A percentile compares a stretch with the other conserved stretches of the same genome.
These are phyloP conservation scores for Lucilia cuprina DNA, from an alignment of 1,140 invertebrate genomes.

Conservation along the genomic window DNA sequence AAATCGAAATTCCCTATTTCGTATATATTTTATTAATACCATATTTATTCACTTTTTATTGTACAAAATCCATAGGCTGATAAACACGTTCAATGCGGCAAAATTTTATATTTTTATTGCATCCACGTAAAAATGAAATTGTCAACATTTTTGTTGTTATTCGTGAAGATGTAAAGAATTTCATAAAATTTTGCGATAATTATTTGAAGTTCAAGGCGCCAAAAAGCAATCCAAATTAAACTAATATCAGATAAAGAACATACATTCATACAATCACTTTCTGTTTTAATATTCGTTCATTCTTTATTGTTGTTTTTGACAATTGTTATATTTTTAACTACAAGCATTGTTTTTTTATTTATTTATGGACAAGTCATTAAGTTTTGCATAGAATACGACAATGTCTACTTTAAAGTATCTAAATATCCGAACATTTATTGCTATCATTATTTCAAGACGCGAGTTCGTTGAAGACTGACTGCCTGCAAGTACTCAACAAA, in stretches of 20 bases:
- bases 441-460: slow-evolving; percentile 18
- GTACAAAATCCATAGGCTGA: too few relatives aligned
- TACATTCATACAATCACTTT: background rate
- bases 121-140: background rate
- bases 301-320: background rate
- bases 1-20: too few relatives aligned
- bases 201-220: background rate
- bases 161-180: background rate
- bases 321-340: background rate
- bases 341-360: background rate
- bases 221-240: background rate
- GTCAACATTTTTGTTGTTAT: background rate
- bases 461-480: slow-evolving; percentile 12
- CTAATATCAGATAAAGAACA: background rate
- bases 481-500: background rate
- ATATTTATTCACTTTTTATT: too few relatives aligned
- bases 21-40: too few relatives aligned
- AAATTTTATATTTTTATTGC: background rate
- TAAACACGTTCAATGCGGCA: background rate
- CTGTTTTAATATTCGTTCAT: background rate
- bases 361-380: background rate
- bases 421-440: slow-evolving; percentile 13
- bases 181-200: background rate
- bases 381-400: background rate
- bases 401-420: background rate